Base-by-base conservation (phyloP, 1,140 invertebrate species). In the Drosophila santomea region DNA sequence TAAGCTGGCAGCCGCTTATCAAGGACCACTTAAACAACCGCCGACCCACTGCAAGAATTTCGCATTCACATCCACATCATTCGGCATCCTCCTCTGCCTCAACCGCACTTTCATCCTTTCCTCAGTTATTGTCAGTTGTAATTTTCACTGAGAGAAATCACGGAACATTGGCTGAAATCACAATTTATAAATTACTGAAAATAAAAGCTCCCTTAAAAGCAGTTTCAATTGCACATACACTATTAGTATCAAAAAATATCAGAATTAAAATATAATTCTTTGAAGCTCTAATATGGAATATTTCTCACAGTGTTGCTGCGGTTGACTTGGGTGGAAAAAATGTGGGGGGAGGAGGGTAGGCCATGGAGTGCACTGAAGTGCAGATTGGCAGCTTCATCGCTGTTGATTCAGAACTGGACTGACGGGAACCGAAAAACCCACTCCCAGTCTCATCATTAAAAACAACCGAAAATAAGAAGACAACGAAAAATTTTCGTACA, bases 21-120 rank as follows among this genome's bases (percentile, higher is more conserved):
- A 88, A 78, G 82, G 64, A 86, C 78, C 78, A 85, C 82, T 82
- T 78, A 88, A 88, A 78, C 68, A 78, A 63, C 78, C 78, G 74
- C 56, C 51, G 67, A 71, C 67, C 67, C 68, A 71, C 68, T 71
- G 68, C 44, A 52, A 71, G 68, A 71, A 71, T 71, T 71, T 57
- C 51, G 64, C 51, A 36, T 39, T 39, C 14, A 38, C 63, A 69
- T 69, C 32, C 44, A 25, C 60, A 48, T 58, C 73, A 61, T 17
- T 51, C 71, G 43, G 68, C 55, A 59, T 41, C 56, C 54, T 56
- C 41, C 50, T 35, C 52, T 32, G 32, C 14, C 39, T 20, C 61
- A 41, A 39, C 25, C 23, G n/a, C 48, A 15, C 32, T 25, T 64
- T 28, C 12, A 14, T 25, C 32, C 5, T 23, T 63, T 66, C 17